Evolutionary conservation across 2,113 vertebrate genomes (phyloP).

Genomic region (Sylvia atricapilla): DNA sequence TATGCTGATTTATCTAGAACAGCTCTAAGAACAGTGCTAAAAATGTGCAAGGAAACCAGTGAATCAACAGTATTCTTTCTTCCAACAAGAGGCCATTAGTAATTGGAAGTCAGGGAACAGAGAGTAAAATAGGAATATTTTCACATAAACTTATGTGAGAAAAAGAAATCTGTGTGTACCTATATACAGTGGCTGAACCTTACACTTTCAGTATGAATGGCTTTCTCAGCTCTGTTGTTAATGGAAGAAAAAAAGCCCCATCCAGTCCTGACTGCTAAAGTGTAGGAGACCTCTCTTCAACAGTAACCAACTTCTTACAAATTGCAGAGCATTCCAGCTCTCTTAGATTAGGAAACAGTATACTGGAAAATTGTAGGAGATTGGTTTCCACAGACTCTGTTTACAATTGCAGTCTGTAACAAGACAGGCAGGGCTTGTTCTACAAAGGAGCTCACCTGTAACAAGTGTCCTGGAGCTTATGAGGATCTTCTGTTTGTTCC

Average conservation of each 20-base stretch:
- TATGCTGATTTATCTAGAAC: slow-evolving; percentile 15
- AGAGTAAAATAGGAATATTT: not conserved
- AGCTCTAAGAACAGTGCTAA: not conserved
- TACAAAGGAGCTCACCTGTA: slow-evolving; percentile 11
- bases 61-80: not conserved
- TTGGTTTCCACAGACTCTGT: slow-evolving; percentile 68
- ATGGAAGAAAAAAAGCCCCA: slow-evolving; percentile 52
- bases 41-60: not conserved
- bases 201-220: not conserved
- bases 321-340: slow-evolving; percentile 62
- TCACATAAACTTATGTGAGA: not conserved
- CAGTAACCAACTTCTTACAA: slow-evolving; percentile 59
- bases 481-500: not conserved
- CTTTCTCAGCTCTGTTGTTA: slow-evolving; percentile 18
- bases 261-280: slow-evolving; percentile 46
- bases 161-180: not conserved
- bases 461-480: not conserved
- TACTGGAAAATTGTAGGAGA: slow-evolving; percentile 77
- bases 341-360: slow-evolving; percentile 74
- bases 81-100: not conserved
- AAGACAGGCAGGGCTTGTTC: slow-evolving; percentile 42
- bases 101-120: not conserved
- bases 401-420: slow-evolving; percentile 59
- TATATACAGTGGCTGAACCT: not conserved
- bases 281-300: slow-evolving; percentile 48